Evolutionary conservation across 2,113 vertebrate species (phyloP).

Genomic region (Arothron firmamentum): DNA sequence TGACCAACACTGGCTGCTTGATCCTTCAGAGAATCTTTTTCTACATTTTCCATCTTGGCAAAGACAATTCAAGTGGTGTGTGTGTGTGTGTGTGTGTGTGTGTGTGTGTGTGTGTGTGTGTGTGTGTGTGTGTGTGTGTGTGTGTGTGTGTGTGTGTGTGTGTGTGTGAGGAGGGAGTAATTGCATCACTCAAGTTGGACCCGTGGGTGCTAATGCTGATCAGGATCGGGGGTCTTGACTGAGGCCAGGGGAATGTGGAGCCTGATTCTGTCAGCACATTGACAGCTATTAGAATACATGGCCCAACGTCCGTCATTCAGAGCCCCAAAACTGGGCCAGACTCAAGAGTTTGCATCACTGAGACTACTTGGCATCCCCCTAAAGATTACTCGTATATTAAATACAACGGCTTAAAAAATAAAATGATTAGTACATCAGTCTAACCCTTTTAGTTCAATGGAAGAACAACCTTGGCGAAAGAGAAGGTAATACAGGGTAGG

Average conservation of each 20-base stretch:
- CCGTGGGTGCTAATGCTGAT: slow-evolving; percentile 12
- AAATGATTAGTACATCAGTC: too few relatives aligned
- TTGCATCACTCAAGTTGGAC: slow-evolving; percentile 1
- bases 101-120: not conserved
- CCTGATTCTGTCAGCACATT: slow-evolving; percentile 65
- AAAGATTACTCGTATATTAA: too few relatives aligned
- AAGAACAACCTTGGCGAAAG: too few relatives aligned
- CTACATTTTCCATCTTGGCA: not conserved
- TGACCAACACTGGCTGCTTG: too few relatives aligned
- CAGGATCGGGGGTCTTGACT: slow-evolving; percentile 8
- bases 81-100: not conserved
- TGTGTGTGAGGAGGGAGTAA: not conserved
- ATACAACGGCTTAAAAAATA: too few relatives aligned
- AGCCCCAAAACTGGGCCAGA: slow-evolving; percentile 54
- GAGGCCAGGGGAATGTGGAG: slow-evolving; percentile 28
- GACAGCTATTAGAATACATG: slow-evolving; percentile 51
- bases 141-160: not conserved
- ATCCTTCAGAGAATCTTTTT: not conserved
- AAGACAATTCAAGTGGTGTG: not conserved
- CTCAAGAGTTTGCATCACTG: slow-evolving; percentile 30
- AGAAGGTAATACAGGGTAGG: too few relatives aligned
- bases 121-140: not conserved
- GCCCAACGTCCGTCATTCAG: slow-evolving; percentile 42
- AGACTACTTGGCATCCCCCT: not conserved
- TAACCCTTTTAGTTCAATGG: too few relatives aligned